Percentiles rank a stretch among this genome's conserved stretches.
phyloP scores from a whole-genome alignment of 2,797 vertebrate species.

The Cyprinodon diabolis region DNA sequence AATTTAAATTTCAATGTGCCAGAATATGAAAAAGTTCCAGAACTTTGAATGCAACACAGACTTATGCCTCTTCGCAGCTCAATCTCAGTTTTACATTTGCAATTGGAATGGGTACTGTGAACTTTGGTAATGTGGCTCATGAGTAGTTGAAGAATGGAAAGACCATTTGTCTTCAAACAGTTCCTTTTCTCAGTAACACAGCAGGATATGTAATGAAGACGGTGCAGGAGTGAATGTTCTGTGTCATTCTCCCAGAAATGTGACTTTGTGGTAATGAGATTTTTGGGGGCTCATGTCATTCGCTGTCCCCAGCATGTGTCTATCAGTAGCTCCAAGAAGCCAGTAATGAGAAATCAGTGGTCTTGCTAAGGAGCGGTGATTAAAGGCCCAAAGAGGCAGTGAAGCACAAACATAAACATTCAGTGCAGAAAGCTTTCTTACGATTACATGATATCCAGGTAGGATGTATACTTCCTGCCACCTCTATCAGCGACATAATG shows the following conservation, averaged over 20 bases:
- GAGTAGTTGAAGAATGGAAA: conserved; percentile 52
- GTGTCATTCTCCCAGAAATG: conserved; percentile 52
- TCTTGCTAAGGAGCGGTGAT: conserved; percentile 60
- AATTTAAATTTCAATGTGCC: not conserved
- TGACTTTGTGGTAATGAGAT: conserved; percentile 69
- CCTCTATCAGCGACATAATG: conserved; percentile 47
- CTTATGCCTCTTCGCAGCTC: conserved; percentile 12
- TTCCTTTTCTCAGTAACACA: conserved; percentile 52
- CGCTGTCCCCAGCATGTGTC: conserved; percentile 62
- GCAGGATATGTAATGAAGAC: conserved; percentile 66
- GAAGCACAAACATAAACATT: conserved; percentile 47
- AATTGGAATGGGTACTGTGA: conserved; percentile 48
- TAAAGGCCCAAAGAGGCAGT: conserved; percentile 58
- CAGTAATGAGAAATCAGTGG: conserved; percentile 67
- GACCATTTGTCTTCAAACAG: conserved; percentile 63
- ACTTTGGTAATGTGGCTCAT: conserved; percentile 59
- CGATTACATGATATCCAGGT: conserved; percentile 43
- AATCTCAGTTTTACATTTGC: conserved; percentile 19
- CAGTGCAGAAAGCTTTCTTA: conserved; percentile 41
- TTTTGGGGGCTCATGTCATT: conserved; percentile 54
- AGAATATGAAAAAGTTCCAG: not conserved
- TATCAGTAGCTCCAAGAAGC: conserved; percentile 54
- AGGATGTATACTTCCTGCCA: conserved; percentile 27
- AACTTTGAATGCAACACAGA: not conserved
- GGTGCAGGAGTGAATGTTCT: conserved; percentile 55